Percentiles rank a stretch among this genome's conserved stretches.
Evolutionary conservation across 2,888 invertebrate species (phyloP).

Genomic region (Aplocera efformata): DNA sequence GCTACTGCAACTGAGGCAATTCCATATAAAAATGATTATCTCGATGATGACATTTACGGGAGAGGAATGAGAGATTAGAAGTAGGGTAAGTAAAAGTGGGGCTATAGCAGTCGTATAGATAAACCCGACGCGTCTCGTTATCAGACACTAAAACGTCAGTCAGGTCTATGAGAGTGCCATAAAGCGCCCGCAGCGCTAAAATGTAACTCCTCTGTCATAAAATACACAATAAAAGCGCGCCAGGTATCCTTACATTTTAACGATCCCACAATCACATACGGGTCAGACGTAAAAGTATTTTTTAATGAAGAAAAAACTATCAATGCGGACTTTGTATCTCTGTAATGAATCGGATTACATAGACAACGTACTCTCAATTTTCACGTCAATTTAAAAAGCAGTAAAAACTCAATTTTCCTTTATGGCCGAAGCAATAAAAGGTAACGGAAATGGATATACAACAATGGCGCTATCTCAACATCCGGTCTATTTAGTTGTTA

Average conservation of each 20-base stretch:
- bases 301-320: constrained; percentile 53
- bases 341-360: constrained; percentile 20
- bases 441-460: constrained; percentile 54
- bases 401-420: constrained; percentile 49
- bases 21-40: background rate
- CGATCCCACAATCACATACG: constrained; percentile 74
- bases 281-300: constrained; percentile 56
- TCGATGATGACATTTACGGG: constrained; percentile 1
- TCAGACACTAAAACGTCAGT: constrained; percentile 71
- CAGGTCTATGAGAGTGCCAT: constrained; percentile 70
- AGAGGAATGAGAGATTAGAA: constrained; percentile 31
- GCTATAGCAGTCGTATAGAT: constrained; percentile 37
- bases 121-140: constrained; percentile 60
- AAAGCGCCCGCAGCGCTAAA: constrained; percentile 79
- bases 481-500: constrained; percentile 58
- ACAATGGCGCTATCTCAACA: constrained; percentile 55
- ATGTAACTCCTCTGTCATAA: constrained; percentile 74
- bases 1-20: no score
- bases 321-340: constrained; percentile 35
- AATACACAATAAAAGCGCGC: constrained; percentile 71
- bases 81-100: constrained; percentile 34
- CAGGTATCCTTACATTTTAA: constrained; percentile 72
- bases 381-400: constrained; percentile 37
- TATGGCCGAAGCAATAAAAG: constrained; percentile 44
- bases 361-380: constrained; percentile 29